Percentiles rank a stretch among this genome's conserved stretches.
Evolutionary conservation across 2,797 vertebrate species (phyloP).

Genomic region (Petrocephalus schoutedeni): DNA sequence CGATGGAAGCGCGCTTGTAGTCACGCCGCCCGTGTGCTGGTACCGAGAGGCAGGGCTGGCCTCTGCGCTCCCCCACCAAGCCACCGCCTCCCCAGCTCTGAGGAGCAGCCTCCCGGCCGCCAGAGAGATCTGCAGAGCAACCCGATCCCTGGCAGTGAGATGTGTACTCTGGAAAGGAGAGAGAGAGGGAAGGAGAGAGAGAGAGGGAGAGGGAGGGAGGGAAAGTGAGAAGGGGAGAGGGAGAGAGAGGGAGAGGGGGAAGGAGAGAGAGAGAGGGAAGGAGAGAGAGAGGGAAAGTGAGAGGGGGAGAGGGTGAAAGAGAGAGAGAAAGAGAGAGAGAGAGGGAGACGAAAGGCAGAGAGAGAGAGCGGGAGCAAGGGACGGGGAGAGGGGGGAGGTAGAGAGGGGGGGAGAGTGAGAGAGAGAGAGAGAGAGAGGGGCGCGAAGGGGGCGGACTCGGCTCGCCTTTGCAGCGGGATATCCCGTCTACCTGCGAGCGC

Average conservation of each 20-base stretch:
- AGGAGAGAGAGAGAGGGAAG: slow-evolving; percentile 29
- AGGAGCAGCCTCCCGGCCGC: slow-evolving; percentile 55
- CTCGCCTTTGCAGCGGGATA: slow-evolving; percentile 32
- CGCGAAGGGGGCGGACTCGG: slow-evolving; percentile 5
- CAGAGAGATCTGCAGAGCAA: slow-evolving; percentile 67
- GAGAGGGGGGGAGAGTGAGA: neutral
- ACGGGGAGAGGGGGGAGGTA: neutral
- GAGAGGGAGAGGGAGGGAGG: slow-evolving; percentile 14
- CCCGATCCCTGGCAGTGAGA: slow-evolving; percentile 60
- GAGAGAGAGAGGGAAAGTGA: slow-evolving; percentile 40
- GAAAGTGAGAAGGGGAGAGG: neutral
- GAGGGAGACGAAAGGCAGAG: neutral
- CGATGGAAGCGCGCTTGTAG: neutral
- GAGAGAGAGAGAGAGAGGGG: slow-evolving; percentile 4
- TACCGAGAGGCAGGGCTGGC: slow-evolving; percentile 1
- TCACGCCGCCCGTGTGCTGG: neutral
- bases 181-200: slow-evolving; percentile 36
- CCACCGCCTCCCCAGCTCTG: neutral
- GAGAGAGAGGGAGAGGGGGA: neutral
- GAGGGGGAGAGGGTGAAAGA: neutral
- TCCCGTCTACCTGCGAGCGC: slow-evolving; percentile 23
- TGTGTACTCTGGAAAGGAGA: slow-evolving; percentile 48
- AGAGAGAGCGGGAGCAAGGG: neutral
- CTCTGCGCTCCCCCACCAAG: neutral
- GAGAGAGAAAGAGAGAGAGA: slow-evolving; percentile 21